These are phyloP conservation scores for Habroteleia sp. DNA, from an alignment of 2,888 invertebrate genomes.

Conservation along the genomic window DNA sequence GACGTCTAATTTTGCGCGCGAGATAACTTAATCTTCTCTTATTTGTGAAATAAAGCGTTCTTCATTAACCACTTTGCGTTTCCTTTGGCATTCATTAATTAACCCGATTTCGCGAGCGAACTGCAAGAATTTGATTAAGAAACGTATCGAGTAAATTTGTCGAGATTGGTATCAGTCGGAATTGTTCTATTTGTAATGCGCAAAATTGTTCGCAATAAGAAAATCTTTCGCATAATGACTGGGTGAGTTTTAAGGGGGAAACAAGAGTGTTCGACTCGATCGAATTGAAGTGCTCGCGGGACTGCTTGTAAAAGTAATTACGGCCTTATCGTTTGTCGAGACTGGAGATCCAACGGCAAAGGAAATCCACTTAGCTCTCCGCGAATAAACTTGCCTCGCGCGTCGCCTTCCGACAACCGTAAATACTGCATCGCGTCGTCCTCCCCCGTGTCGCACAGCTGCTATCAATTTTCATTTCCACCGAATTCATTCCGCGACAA, in stretches of 20 bases:
- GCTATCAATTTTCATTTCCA: slow-evolving; percentile 61
- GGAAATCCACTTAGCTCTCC: slow-evolving; percentile 68
- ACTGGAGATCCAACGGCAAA: slow-evolving; percentile 56
- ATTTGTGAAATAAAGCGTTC: slow-evolving; percentile 12
- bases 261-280: slow-evolving; percentile 53
- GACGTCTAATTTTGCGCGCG: too few species aligned
- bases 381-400: slow-evolving; percentile 67
- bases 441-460: slow-evolving; percentile 33
- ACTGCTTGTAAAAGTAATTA: slow-evolving; percentile 74
- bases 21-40: too few species aligned
- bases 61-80: neutral
- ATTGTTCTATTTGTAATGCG: slow-evolving; percentile 56
- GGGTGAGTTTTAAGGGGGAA: slow-evolving; percentile 54
- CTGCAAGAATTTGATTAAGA: slow-evolving; percentile 40
- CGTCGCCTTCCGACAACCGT: slow-evolving; percentile 55
- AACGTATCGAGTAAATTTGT: slow-evolving; percentile 37
- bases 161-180: slow-evolving; percentile 35
- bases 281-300: slow-evolving; percentile 63
- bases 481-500: slow-evolving; percentile 47
- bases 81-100: slow-evolving; percentile 16
- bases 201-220: slow-evolving; percentile 61
- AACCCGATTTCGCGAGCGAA: slow-evolving; percentile 31
- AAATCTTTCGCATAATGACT: slow-evolving; percentile 57
- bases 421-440: slow-evolving; percentile 44
- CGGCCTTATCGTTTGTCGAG: slow-evolving; percentile 69